phyloP scores from a whole-genome alignment of 2,888 invertebrate genomes.

The Deilephila porcellus region DNA sequence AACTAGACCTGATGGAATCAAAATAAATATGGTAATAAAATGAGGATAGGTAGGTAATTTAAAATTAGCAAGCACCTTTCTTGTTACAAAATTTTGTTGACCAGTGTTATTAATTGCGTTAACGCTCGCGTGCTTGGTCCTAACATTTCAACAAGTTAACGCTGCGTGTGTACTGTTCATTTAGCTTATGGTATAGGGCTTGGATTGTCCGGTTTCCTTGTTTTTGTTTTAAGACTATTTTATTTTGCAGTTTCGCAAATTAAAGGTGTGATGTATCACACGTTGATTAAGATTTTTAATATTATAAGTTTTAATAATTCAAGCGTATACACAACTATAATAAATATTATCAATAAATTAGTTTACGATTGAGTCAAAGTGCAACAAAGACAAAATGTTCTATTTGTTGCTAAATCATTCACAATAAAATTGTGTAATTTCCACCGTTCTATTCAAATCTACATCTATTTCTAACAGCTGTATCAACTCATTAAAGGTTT shows the following conservation, averaged over 20 bases:
- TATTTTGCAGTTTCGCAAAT: neutral
- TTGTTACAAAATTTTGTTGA: too few relatives aligned
- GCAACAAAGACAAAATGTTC: neutral
- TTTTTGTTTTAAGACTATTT: neutral
- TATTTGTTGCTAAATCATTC: neutral
- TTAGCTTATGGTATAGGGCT: constrained; percentile 3
- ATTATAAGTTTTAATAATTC: too few relatives aligned
- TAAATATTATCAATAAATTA: neutral
- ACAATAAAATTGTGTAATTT: constrained; percentile 14
- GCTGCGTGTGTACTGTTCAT: constrained; percentile 37
- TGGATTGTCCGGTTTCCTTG: neutral
- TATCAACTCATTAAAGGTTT: neutral
- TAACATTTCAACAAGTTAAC: constrained; percentile 48
- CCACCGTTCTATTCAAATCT: neutral
- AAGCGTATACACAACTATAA: too few relatives aligned
- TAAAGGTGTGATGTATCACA: too few relatives aligned
- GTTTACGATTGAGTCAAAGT: neutral
- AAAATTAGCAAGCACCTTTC: too few relatives aligned
- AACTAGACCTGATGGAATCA: too few relatives aligned
- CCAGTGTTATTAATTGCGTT: constrained; percentile 54
- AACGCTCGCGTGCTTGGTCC: constrained; percentile 52
- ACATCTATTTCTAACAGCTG: neutral
- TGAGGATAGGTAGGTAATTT: too few relatives aligned
- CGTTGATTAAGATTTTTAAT: too few relatives aligned
- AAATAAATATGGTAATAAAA: too few relatives aligned